These are phyloP conservation scores for Oenanthe melanoleuca DNA, from an alignment of 2,113 vertebrate genomes.

Conservation along the genomic window DNA sequence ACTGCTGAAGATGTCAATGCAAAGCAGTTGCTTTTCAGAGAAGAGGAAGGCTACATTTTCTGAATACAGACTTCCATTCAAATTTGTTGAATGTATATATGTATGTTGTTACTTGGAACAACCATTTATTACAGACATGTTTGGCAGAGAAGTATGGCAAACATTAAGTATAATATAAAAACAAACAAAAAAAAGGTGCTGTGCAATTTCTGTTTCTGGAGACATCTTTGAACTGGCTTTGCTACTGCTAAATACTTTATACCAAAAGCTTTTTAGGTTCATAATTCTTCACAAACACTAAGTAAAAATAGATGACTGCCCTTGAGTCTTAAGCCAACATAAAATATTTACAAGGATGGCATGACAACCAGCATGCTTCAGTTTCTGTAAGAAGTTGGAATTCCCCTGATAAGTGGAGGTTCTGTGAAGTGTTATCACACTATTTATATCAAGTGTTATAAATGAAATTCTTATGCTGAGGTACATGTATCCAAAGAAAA, in stretches of 20 bases:
- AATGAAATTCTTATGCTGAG: constrained; percentile 40
- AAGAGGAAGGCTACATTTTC: neutral
- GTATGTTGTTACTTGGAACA: neutral
- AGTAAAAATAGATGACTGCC: constrained; percentile 66
- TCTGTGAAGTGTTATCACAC: constrained; percentile 61
- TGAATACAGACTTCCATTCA: neutral
- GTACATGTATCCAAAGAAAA: constrained; percentile 42
- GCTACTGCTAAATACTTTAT: constrained; percentile 29
- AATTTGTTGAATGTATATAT: neutral
- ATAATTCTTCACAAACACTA: constrained; percentile 49
- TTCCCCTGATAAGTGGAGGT: constrained; percentile 59
- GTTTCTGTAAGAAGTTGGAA: constrained; percentile 46
- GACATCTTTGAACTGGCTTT: constrained; percentile 32
- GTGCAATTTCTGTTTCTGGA: neutral
- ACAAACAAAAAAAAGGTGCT: neutral
- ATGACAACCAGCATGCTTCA: constrained; percentile 51
- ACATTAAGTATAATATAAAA: constrained; percentile 1
- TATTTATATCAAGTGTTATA: constrained; percentile 57
- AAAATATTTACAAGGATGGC: constrained; percentile 80
- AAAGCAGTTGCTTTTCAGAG: neutral
- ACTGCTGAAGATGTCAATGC: neutral
- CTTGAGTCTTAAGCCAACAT: constrained; percentile 70
- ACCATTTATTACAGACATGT: neutral
- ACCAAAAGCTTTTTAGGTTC: constrained; percentile 50
- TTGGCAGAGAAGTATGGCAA: neutral